A percentile compares a stretch with the other conserved stretches of the same genome.
Evolutionary conservation across 1,140 invertebrate species (phyloP).

Genomic region (Drosophila bocqueti): DNA sequence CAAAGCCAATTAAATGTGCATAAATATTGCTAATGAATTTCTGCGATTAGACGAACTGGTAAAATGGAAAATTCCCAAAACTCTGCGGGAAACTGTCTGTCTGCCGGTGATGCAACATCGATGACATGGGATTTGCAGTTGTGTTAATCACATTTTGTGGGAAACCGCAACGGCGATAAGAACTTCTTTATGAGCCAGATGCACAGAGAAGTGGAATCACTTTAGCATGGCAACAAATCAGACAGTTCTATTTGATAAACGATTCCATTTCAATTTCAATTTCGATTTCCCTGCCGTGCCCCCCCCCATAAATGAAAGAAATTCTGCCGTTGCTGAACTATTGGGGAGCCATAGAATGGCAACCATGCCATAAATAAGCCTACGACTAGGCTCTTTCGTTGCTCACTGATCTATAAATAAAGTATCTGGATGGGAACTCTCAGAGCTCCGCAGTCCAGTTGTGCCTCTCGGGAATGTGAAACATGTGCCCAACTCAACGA

Average conservation of each 20-base stretch:
- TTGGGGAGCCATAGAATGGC: conserved; percentile 6
- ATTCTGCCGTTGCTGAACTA: conserved; percentile 29
- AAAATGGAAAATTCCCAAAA: background rate
- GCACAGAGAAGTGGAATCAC: background rate
- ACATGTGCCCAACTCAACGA: conserved; percentile 44
- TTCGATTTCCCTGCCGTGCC: conserved; percentile 5
- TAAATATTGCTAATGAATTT: conserved; percentile 74
- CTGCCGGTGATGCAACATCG: background rate
- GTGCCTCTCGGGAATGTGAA: conserved; percentile 29
- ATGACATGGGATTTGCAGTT: background rate
- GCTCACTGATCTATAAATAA: conserved; percentile 41
- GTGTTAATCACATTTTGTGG: conserved; percentile 7
- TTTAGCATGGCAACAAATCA: conserved; percentile 21
- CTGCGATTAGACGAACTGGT: conserved; percentile 12
- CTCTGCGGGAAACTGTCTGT: background rate
- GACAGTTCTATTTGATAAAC: conserved; percentile 28
- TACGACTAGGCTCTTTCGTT: conserved; percentile 23
- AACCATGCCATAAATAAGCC: conserved; percentile 40
- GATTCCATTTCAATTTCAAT: conserved; percentile 20
- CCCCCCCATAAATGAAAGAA: conserved; percentile 6
- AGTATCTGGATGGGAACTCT: conserved; percentile 10
- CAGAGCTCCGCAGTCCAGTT: conserved; percentile 15
- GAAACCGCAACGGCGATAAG: conserved; percentile 1
- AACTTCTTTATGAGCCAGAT: conserved; percentile 5
- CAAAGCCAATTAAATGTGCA: conserved; percentile 67